These are phyloP conservation scores for Amblyopsis hoosieri DNA, from an alignment of 2,797 vertebrate genomes.

Conservation along the genomic window DNA sequence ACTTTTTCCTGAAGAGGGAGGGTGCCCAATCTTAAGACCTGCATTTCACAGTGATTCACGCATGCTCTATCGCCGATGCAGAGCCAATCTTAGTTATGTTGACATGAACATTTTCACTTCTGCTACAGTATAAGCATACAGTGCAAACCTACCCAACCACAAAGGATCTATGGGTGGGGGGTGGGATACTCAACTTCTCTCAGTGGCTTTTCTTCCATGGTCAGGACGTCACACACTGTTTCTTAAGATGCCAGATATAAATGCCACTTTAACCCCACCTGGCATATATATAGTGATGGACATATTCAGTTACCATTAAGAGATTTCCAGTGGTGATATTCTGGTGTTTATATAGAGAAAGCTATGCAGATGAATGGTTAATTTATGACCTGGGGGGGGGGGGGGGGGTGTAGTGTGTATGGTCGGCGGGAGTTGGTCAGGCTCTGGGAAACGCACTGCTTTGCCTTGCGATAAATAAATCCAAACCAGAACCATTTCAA, in stretches of 20 bases:
- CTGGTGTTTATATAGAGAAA: constrained; percentile 12
- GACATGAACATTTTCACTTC: constrained; percentile 12
- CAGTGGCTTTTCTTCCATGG: background rate
- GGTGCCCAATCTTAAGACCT: background rate
- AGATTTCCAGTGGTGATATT: constrained; percentile 5
- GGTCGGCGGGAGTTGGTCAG: constrained; percentile 2
- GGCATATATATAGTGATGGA: no score
- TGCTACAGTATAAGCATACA: constrained; percentile 7
- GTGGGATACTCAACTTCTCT: constrained; percentile 13
- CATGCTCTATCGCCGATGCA: background rate
- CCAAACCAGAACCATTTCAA: constrained; percentile 23
- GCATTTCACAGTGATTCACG: constrained; percentile 30
- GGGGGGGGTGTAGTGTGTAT: constrained; percentile 18
- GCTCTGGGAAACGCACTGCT: constrained; percentile 32
- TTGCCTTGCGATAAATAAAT: constrained; percentile 23
- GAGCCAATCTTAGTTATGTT: background rate
- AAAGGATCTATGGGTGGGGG: constrained; percentile 26
- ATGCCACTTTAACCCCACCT: no score
- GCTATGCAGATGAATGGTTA: constrained; percentile 13
- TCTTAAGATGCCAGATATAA: no score
- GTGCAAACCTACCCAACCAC: constrained; percentile 3
- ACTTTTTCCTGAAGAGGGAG: constrained; percentile 23
- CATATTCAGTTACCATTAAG: no score
- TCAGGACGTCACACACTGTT: no score
- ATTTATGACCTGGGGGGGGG: constrained; percentile 23